Conservation (phyloP, 2,888 invertebrate genomes). For the Petrophora chlorosata region DNA sequence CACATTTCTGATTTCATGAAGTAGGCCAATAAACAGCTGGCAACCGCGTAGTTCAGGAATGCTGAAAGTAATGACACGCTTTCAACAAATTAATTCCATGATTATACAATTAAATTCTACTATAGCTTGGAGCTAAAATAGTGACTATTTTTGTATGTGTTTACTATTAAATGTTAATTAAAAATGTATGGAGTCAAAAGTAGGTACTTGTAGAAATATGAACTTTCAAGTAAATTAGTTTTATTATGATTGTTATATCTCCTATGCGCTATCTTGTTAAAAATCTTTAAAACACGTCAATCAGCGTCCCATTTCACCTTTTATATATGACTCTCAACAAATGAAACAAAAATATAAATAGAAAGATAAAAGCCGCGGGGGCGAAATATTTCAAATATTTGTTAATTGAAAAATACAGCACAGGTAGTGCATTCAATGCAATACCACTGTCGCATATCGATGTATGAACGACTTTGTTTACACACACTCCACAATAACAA, state of each 20-base stretch:
- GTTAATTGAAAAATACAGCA: constrained; percentile 1
- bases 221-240: too few relatives aligned
- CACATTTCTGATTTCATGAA: constrained; percentile 6
- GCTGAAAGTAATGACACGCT: constrained; percentile 11
- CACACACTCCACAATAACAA: constrained; percentile 69
- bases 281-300: too few relatives aligned
- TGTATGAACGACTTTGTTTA: constrained; percentile 62
- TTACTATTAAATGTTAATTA: too few relatives aligned
- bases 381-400: background rate
- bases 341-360: background rate
- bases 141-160: background rate
- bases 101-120: constrained; percentile 10
- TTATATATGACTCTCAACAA: background rate
- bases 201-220: too few relatives aligned
- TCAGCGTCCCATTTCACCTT: background rate
- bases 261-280: too few relatives aligned
- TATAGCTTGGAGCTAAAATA: background rate
- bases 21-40: constrained; percentile 16
- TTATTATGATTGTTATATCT: too few relatives aligned
- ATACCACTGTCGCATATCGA: constrained; percentile 18
- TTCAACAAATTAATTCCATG: constrained; percentile 17
- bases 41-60: constrained; percentile 13
- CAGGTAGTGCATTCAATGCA: constrained; percentile 21
- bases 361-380: background rate
- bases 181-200: too few relatives aligned